Evolutionary conservation across 2,797 vertebrate genomes (phyloP), one percentile per base, ranked within the genome.

Genomic region (Paguma larvata): DNA sequence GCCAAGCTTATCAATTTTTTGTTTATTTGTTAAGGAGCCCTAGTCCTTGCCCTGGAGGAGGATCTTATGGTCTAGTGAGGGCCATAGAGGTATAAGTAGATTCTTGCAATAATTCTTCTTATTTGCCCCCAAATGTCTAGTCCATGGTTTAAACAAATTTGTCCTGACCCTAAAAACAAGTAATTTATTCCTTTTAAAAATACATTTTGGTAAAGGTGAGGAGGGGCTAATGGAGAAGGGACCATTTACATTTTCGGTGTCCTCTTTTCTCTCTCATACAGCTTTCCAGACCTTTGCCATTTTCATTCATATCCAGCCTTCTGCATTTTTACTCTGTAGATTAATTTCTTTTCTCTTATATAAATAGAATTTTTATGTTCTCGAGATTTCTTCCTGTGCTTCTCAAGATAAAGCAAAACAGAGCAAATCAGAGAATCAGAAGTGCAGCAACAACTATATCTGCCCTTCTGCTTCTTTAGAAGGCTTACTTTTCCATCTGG

Each of bases 271-370:
- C 23, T 73, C 11, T 95, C 6, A 51, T 19, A 79, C 34, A 59
- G 6, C 46, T 92, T 86, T 80, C 59, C 5, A 75, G 25, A 62
- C 65, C 30, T 80, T 53, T 85, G 51, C 18, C 11, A 18, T 82
- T 77, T 77, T 68, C 16, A 68, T 79, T 63, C 12, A 62, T 78
- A 56, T 19, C 51, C 7, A 56, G n/a, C 30, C 7, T 83, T 78
- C 30, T 85, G 18, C 30, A 56, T 51, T 72, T 88, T 56, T 59
- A 87, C 51, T 91, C 13, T 80, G 12, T 30, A 67, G 18, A 41
- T 59, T 75, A 73, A 27, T 83, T 92, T 89, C 44, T 75, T 59
- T 87, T 84, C 6, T 95, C 23, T 78, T 90, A 72, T 79, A 32
- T 25, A 70, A 70, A 44, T 41, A n/a, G 30, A 77, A 25, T 78